Percentiles rank a stretch among this genome's conserved stretches.
Conservation (phyloP, 2,888 invertebrate species). For the Lasioglossum pauxillum region DNA sequence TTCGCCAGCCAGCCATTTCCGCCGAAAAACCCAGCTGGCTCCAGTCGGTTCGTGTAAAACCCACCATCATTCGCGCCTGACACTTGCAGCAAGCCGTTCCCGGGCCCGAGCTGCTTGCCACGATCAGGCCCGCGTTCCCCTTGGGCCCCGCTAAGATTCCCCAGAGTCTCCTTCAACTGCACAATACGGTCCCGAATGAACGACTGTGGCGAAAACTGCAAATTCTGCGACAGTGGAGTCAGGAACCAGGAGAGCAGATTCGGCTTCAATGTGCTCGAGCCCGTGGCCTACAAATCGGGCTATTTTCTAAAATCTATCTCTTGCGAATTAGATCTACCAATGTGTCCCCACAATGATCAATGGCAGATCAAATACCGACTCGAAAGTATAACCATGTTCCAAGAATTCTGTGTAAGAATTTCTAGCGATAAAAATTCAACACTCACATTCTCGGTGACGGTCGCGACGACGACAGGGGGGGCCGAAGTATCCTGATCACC, state of each 20-base stretch:
- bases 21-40: constrained; percentile 77
- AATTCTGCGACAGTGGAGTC: constrained; percentile 69
- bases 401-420: neutral
- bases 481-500: neutral
- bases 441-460: constrained; percentile 23
- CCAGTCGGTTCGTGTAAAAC: constrained; percentile 75
- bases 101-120: constrained; percentile 68
- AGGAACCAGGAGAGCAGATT: constrained; percentile 63
- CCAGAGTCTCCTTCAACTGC: constrained; percentile 67
- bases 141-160: constrained; percentile 52
- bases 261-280: constrained; percentile 21
- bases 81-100: constrained; percentile 69
- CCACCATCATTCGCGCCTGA: constrained; percentile 72
- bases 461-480: neutral
- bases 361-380: neutral
- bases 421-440: neutral
- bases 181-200: constrained; percentile 73
- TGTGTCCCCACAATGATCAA: neutral
- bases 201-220: constrained; percentile 74
- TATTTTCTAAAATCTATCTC: neutral
- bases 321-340: neutral
- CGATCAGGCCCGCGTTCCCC: constrained; percentile 35
- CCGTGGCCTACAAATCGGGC: constrained; percentile 11
- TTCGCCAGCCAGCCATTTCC: constrained; percentile 81
- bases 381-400: neutral